Conservation (phyloP, 2,888 invertebrate genomes). For the Altica lythri region DNA sequence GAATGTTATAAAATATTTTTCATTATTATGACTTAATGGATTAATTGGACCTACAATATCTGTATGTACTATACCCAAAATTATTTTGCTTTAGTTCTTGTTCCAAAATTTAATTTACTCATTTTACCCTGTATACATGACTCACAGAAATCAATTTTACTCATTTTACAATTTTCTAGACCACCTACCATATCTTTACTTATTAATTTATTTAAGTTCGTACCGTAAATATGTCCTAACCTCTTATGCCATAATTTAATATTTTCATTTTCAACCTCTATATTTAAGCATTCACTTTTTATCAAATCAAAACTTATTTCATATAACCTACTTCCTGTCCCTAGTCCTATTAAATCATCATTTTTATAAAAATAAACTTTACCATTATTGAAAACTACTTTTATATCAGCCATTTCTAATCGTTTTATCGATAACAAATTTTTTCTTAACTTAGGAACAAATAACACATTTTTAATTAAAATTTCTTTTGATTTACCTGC, state of each 20-base stretch:
- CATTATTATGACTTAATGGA: too few relatives aligned
- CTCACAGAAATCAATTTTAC: background rate
- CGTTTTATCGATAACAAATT: slow-evolving; percentile 25
- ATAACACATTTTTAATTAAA: slow-evolving; percentile 33
- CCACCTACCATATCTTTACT: too few relatives aligned
- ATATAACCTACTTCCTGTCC: too few relatives aligned
- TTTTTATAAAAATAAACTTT: slow-evolving; percentile 19
- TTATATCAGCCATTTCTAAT: slow-evolving; percentile 17
- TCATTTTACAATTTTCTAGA: background rate
- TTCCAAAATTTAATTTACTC: background rate
- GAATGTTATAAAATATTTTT: too few relatives aligned
- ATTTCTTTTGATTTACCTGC: slow-evolving; percentile 23
- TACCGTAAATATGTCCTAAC: too few relatives aligned
- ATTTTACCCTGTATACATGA: background rate
- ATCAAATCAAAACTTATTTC: too few relatives aligned
- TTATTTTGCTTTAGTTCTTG: background rate
- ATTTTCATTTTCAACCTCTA: too few relatives aligned
- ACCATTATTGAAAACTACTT: slow-evolving; percentile 25
- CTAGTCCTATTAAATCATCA: slow-evolving; percentile 8
- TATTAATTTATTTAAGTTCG: too few relatives aligned
- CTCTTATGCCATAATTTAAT: too few relatives aligned
- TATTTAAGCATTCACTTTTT: too few relatives aligned
- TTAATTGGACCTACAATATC: too few relatives aligned
- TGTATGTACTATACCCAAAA: background rate
- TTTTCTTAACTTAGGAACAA: slow-evolving; percentile 20